Conservation (phyloP, 2,113 vertebrate genomes). For the Catharus minimus region DNA sequence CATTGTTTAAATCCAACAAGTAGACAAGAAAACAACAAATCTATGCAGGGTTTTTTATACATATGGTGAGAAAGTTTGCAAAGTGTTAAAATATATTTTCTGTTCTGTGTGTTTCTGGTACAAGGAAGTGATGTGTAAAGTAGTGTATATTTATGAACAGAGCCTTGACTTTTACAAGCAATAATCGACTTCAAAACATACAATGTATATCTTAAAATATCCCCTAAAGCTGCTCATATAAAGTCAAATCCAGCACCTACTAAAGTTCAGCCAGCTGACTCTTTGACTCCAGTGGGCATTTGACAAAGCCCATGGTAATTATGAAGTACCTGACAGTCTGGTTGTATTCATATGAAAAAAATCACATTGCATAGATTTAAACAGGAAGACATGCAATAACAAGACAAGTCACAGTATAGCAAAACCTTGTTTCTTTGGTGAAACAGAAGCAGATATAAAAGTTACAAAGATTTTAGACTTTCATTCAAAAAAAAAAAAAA, state of each 20-base stretch:
- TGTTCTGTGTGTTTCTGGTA: constrained; percentile 49
- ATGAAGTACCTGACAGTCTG: constrained; percentile 47
- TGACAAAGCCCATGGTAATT: background rate
- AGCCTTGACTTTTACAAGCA: constrained; percentile 65
- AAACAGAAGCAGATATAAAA: constrained; percentile 88
- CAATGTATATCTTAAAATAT: constrained; percentile 66
- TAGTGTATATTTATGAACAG: constrained; percentile 55
- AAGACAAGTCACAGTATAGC: constrained; percentile 80
- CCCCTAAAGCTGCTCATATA: constrained; percentile 57
- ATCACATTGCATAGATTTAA: constrained; percentile 68
- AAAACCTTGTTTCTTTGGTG: constrained; percentile 93
- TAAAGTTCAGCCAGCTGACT: constrained; percentile 65
- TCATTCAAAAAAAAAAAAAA: constrained; percentile 80
- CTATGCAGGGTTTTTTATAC: constrained; percentile 66
- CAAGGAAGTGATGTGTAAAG: constrained; percentile 45
- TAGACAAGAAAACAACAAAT: constrained; percentile 56
- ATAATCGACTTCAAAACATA: constrained; percentile 55
- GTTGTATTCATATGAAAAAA: constrained; percentile 67
- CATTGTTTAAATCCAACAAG: constrained; percentile 63
- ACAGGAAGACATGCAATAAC: constrained; percentile 77
- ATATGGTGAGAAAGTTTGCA: constrained; percentile 60
- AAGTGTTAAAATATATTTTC: constrained; percentile 56
- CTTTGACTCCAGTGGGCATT: constrained; percentile 40
- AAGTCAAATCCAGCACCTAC: constrained; percentile 56
- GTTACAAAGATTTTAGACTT: constrained; percentile 83